phyloP scores from a whole-genome alignment of 2,888 invertebrate species.

The Hoplodrina ambigua region DNA sequence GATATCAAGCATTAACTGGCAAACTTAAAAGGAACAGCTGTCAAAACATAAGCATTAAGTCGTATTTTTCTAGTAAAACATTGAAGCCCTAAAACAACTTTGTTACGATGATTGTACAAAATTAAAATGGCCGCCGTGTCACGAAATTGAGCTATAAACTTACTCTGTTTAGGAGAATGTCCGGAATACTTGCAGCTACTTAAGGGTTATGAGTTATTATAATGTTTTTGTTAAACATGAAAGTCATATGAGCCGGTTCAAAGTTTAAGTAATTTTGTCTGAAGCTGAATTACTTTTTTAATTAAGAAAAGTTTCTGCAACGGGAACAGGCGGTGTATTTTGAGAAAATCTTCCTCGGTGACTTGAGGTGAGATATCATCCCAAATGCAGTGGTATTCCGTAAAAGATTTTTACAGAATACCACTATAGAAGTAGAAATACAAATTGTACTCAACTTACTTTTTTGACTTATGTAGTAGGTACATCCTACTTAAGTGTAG shows the following conservation, averaged over 20 bases:
- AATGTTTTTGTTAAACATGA: neutral
- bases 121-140: slow-evolving; percentile 35
- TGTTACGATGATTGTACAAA: slow-evolving; percentile 30
- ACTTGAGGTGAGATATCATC: too few species aligned
- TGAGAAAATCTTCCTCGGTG: too few species aligned
- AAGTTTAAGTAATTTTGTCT: neutral
- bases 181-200: slow-evolving; percentile 6
- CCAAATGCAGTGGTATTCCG: too few species aligned
- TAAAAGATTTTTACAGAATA: too few species aligned
- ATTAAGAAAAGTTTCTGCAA: neutral
- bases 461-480: too few species aligned
- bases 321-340: too few species aligned
- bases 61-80: slow-evolving; percentile 45
- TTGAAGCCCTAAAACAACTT: slow-evolving; percentile 54
- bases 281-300: neutral
- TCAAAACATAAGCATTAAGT: slow-evolving; percentile 34
- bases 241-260: neutral
- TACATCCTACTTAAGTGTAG: too few species aligned
- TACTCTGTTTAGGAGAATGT: slow-evolving; percentile 2
- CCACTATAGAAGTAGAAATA: too few species aligned
- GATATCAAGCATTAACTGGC: slow-evolving; percentile 22
- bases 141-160: slow-evolving; percentile 36
- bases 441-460: too few species aligned
- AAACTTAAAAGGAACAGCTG: slow-evolving; percentile 13
- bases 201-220: slow-evolving; percentile 16